Evolutionary conservation across 2,797 vertebrate species (phyloP).

Genomic region (Kryptolebias ocellatus): DNA sequence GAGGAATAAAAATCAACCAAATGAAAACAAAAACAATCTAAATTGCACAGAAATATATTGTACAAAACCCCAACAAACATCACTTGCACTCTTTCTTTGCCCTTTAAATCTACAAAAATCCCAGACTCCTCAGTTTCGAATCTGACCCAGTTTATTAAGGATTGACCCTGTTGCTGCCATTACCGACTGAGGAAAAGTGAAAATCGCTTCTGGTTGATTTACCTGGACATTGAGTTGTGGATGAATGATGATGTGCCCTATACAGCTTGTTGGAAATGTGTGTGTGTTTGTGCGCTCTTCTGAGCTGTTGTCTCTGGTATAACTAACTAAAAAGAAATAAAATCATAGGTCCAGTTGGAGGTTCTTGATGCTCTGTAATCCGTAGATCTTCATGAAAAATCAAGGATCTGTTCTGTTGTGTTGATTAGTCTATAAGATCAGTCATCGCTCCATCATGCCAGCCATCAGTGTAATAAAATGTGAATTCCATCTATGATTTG

Average conservation of each 20-base stretch:
- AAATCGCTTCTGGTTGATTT: slow-evolving; percentile 73
- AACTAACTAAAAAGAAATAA: slow-evolving; percentile 6
- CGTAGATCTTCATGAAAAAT: background rate
- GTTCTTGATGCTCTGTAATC: background rate
- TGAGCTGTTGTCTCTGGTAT: slow-evolving; percentile 26
- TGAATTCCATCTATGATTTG: background rate
- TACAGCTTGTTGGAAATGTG: slow-evolving; percentile 7
- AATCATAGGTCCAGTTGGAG: background rate
- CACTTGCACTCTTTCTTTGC: too few relatives aligned
- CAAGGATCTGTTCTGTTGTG: background rate
- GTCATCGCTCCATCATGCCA: slow-evolving; percentile 26
- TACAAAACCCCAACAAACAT: too few relatives aligned
- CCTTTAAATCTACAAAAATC: background rate
- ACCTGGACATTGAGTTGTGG: slow-evolving; percentile 62
- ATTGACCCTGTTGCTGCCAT: slow-evolving; percentile 35
- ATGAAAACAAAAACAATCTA: too few relatives aligned
- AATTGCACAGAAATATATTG: too few relatives aligned
- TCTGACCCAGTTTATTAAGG: slow-evolving; percentile 47
- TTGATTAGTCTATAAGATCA: background rate
- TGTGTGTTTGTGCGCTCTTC: slow-evolving; percentile 6
- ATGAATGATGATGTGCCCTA: slow-evolving; percentile 59
- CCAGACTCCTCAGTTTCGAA: slow-evolving; percentile 25
- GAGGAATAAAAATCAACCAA: too few relatives aligned
- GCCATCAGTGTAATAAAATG: background rate
- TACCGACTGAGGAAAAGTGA: slow-evolving; percentile 66